Evolutionary conservation across 2,113 vertebrate genomes (phyloP).

Genomic region (Recurvirostra avosetta): DNA sequence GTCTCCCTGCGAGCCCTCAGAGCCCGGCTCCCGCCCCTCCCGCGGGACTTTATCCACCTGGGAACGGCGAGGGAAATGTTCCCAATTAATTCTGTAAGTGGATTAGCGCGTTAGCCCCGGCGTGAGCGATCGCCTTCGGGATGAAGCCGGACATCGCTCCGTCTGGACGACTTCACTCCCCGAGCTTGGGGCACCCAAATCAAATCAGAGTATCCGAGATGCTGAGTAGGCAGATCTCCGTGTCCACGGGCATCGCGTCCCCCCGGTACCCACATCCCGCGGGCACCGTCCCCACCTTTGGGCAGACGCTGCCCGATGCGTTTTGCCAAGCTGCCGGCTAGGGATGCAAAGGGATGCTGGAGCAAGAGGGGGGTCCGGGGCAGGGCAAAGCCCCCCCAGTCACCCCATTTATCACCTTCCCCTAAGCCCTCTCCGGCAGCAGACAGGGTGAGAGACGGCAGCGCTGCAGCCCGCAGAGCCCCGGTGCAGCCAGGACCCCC

Average conservation of each 20-base stretch:
- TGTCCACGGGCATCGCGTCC: neutral
- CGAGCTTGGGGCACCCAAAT: neutral
- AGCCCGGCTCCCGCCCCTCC: neutral
- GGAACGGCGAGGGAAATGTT: neutral
- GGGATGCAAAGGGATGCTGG: neutral
- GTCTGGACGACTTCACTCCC: neutral
- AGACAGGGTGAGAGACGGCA: neutral
- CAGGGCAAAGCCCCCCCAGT: neutral
- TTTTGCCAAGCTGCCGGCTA: neutral
- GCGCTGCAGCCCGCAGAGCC: neutral
- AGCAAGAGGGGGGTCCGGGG: no score
- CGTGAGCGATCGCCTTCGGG: neutral
- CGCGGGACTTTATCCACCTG: neutral
- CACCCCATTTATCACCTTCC: neutral
- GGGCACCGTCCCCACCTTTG: neutral
- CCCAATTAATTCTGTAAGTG: neutral
- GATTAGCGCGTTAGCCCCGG: neutral
- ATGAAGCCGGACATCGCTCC: neutral
- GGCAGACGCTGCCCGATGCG: neutral
- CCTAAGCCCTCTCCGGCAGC: neutral
- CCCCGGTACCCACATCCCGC: neutral
- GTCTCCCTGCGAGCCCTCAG: neutral
- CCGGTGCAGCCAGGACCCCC: neutral
- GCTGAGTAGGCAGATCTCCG: neutral
- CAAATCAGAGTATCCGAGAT: neutral